phyloP scores from a whole-genome alignment of 1,140 invertebrate species.

The Drosophila dunni region DNA sequence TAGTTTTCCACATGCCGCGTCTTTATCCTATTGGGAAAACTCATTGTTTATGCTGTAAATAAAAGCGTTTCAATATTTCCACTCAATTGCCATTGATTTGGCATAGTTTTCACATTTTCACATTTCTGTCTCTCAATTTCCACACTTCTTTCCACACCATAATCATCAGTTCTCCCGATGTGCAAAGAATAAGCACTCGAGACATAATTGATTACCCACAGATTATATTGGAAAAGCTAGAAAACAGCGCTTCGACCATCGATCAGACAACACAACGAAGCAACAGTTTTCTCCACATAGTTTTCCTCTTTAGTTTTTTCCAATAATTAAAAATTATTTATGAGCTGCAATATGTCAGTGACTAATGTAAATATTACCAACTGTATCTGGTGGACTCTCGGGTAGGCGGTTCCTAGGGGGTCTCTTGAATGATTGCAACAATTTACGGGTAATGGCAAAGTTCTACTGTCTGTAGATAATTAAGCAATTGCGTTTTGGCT shows the following conservation, averaged over 20 bases:
- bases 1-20: slow-evolving; percentile 46
- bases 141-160: slow-evolving; percentile 19
- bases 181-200: background rate
- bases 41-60: slow-evolving; percentile 62
- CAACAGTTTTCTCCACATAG: slow-evolving; percentile 36
- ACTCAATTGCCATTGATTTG: slow-evolving; percentile 62
- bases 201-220: slow-evolving; percentile 54
- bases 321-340: slow-evolving; percentile 81
- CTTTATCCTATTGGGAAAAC: slow-evolving; percentile 8
- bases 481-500: slow-evolving; percentile 75
- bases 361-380: slow-evolving; percentile 62
- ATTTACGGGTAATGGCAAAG: slow-evolving; percentile 60
- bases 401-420: slow-evolving; percentile 27
- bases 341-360: slow-evolving; percentile 70
- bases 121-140: slow-evolving; percentile 37
- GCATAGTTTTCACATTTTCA: slow-evolving; percentile 62
- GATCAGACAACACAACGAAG: slow-evolving; percentile 36
- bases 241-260: slow-evolving; percentile 26
- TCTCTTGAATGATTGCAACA: slow-evolving; percentile 69
- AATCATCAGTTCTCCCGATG: slow-evolving; percentile 9
- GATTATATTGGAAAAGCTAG: slow-evolving; percentile 37
- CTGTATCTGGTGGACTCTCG: slow-evolving; percentile 20
- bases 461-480: slow-evolving; percentile 69
- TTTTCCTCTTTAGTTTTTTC: slow-evolving; percentile 37
- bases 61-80: slow-evolving; percentile 51